Evolutionary conservation across 1,140 invertebrate species (phyloP).

Genomic region (Battus philenor): DNA sequence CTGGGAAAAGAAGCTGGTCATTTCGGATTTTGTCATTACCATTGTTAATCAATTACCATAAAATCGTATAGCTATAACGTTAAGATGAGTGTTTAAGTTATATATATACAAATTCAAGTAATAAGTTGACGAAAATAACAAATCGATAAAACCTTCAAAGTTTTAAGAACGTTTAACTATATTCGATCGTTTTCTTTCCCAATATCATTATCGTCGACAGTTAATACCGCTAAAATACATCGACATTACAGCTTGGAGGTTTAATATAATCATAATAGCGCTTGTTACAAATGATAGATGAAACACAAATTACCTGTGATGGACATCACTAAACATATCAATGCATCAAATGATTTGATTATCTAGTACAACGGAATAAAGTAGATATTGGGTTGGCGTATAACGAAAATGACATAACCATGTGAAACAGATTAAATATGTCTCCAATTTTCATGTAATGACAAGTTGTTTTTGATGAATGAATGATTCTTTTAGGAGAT

Average conservation of each 20-base stretch:
- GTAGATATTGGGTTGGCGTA: background rate
- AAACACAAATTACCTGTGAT: slow-evolving; percentile 34
- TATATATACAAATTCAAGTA: no score
- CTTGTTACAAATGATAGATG: slow-evolving; percentile 58
- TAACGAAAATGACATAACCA: background rate
- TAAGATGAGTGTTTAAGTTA: no score
- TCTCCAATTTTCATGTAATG: slow-evolving; percentile 12
- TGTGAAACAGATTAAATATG: slow-evolving; percentile 5
- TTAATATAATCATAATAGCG: slow-evolving; percentile 37
- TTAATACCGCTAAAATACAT: slow-evolving; percentile 35
- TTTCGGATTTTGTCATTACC: no score
- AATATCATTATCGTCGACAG: slow-evolving; percentile 22
- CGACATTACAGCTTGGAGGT: slow-evolving; percentile 27
- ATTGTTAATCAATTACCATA: no score
- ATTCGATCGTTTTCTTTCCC: slow-evolving; percentile 17
- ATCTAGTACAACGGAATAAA: background rate
- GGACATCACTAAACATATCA: slow-evolving; percentile 5
- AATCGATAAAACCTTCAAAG: background rate
- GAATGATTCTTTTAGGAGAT: no score
- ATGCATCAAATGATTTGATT: background rate
- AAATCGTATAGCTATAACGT: no score
- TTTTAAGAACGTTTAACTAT: background rate
- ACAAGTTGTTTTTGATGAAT: slow-evolving; percentile 7
- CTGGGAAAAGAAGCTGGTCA: no score
- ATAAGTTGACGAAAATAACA: no score